Base-by-base conservation (phyloP, 2,113 vertebrate genomes). In the Gymnarchus niloticus region DNA sequence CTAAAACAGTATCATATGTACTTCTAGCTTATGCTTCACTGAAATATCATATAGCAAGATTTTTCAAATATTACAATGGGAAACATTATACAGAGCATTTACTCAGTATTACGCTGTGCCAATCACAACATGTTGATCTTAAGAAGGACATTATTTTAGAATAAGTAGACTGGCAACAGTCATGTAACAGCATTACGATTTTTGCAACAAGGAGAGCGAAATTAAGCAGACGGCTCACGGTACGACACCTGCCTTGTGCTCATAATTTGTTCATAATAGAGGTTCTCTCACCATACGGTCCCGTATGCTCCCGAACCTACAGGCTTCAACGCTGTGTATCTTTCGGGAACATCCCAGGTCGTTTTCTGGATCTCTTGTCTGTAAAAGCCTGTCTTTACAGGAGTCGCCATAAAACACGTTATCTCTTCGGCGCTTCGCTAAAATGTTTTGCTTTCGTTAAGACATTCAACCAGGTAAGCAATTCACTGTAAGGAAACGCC, bases 291-390 rank as follows among this genome's bases (percentile, higher is more conserved):
- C 95, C 95, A 95, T 0, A 95, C 95, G 6, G 93, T 95, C 54
- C 94, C 95, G 89, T 95, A 95, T 0, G 95, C 95, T 81, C 95
- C 95, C 19, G 94, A 93, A 7, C 95, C 95, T 2, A 95, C 57
- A 0, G 94, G 14, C 46, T 81, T 88, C 61, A 95, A 91, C 44
- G 89, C 33, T 2, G 88, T 82, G 87, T 95, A 95, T 61, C 92
- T 90, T 6, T 91, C 86, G 48, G 93, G 93, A 73, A 95, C 86
- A 25, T 95, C 94, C 95, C 95, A 95, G 3, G 92, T 93, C 1
- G 94, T 95, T 80, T 95, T 94, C 86, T 95, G 94, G 77, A 95
- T 48, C 84, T 95, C 95, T 48, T 88, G 46, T 12, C 92, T 89
- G 78, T 93, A 89, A 33, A 91, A 95, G 0, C 94, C 94, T 7